Evolutionary conservation across 2,797 vertebrate species (phyloP), one percentile per base, ranked within the genome.

Genomic region (Acrossocheilus fasciatus): DNA sequence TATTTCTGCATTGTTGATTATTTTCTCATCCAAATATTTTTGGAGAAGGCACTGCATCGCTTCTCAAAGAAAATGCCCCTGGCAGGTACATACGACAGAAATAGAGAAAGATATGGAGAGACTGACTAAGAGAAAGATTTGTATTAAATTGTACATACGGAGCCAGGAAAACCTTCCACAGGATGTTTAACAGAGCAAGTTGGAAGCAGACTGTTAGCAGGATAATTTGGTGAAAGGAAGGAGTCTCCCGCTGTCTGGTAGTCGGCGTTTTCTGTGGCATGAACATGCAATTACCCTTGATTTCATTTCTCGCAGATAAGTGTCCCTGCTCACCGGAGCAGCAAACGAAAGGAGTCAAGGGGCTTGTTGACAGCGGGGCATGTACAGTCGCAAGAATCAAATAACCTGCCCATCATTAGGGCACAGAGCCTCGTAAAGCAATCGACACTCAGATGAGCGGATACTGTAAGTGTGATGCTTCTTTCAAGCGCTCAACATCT

Each of bases 271-370:
- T 95, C 92, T 93, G 91, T 91, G 91, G 90, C 90, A 92, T 91
- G 92, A 94, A 93, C 93, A 93, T 93, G 94, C 92, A 93, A 94
- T 95, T 94, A 94, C 91, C 92, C 93, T 91, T 93, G 91, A 94
- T 95, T 94, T 93, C 91, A 88, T 91, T 92, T 88, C 92, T 92
- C 77, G 79, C 89, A 87, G 92, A 92, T 93, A 93, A 93, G 92
- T 93, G 93, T 94, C 93, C 92, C 91, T 92, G 92, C 90, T 91
- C 89, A 93, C 91, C 81, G 82, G 90, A 91, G 91, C 90, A 90
- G 91, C 86, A 92, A 92, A 94, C 89, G 87, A 89, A 91, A 88
- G 88, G 90, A 90, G 92, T 92, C 92, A 90, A 91, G 92, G 89
- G 87, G 77, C 82, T 86, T 77, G 90, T 91, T 92, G 91, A 92